Evolutionary conservation across 2,888 invertebrate genomes (phyloP).

Genomic region (Brassicogethes aeneus): DNA sequence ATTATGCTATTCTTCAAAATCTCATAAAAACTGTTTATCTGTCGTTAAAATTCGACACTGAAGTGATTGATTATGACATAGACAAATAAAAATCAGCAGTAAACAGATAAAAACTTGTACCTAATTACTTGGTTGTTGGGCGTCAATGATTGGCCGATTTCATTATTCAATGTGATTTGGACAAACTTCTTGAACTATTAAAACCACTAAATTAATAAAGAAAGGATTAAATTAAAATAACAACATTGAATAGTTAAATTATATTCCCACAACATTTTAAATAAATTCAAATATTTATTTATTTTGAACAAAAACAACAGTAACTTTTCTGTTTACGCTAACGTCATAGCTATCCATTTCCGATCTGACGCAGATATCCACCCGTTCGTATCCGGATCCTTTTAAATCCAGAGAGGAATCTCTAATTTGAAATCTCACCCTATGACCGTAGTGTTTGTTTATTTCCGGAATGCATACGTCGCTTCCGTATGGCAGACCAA

Average conservation of each 20-base stretch:
- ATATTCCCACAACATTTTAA: too few species aligned
- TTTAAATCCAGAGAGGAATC: constrained; percentile 39
- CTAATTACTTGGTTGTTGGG: too few species aligned
- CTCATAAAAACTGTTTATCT: too few species aligned
- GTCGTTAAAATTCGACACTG: too few species aligned
- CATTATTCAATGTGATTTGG: too few species aligned
- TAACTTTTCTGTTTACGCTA: constrained; percentile 41
- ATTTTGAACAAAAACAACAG: constrained; percentile 34
- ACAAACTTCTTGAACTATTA: too few species aligned
- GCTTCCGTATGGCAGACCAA: constrained; percentile 41
- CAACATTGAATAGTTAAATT: constrained; percentile 3
- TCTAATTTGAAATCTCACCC: constrained; percentile 41
- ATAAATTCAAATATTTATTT: neutral
- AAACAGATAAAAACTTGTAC: too few species aligned
- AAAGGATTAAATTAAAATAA: neutral
- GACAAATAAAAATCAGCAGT: too few species aligned
- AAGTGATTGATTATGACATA: too few species aligned
- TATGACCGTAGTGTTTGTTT: constrained; percentile 42
- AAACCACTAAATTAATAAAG: neutral
- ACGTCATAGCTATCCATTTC: constrained; percentile 46
- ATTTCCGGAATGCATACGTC: constrained; percentile 44
- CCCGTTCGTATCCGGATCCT: constrained; percentile 36
- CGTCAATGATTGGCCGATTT: too few species aligned
- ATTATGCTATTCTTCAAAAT: too few species aligned
- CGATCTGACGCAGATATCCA: constrained; percentile 45